Percentiles rank a stretch among this genome's conserved stretches.
Evolutionary conservation across 92 coral and sea anemone genomes (phyloP).

Genomic region (Parazoanthus darwini): DNA sequence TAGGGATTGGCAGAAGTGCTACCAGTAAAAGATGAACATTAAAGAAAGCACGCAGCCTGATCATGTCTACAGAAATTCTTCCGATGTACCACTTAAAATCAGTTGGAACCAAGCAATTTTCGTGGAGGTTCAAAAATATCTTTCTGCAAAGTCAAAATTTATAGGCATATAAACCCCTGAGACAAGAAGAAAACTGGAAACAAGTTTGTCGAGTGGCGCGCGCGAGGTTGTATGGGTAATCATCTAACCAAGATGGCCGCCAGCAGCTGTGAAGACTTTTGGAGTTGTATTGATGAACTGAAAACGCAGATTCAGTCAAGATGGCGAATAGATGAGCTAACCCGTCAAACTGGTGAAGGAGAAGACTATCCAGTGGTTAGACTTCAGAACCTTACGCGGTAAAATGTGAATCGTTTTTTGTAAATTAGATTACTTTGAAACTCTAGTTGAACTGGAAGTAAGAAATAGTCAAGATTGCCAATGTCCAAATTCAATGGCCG

Average conservation of each 20-base stretch:
- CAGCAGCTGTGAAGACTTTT: conserved; percentile 50
- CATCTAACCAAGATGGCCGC: conserved; percentile 53
- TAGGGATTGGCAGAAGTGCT: too few species aligned
- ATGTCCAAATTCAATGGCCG: not conserved
- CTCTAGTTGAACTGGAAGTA: conserved; percentile 15
- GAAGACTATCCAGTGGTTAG: conserved; percentile 46
- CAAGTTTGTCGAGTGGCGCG: not conserved
- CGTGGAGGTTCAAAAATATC: too few species aligned
- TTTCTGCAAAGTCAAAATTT: too few species aligned
- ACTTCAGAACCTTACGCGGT: conserved; percentile 66
- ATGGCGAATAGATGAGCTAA: conserved; percentile 57
- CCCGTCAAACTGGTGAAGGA: conserved; percentile 33
- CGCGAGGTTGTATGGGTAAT: conserved; percentile 40
- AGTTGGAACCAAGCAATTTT: too few species aligned
- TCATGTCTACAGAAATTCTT: too few species aligned
- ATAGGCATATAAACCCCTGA: not conserved
- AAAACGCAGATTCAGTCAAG: conserved; percentile 58
- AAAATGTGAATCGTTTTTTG: not conserved
- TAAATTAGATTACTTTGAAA: not conserved
- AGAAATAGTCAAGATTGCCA: not conserved
- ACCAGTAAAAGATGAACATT: too few species aligned
- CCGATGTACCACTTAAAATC: too few species aligned
- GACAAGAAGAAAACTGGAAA: not conserved
- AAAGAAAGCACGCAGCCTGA: too few species aligned
- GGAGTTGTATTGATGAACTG: conserved; percentile 68